Percentiles rank a stretch among this genome's conserved stretches.
Evolutionary conservation across 2,797 vertebrate species (phyloP).

Genomic region (Pristis pectinata): DNA sequence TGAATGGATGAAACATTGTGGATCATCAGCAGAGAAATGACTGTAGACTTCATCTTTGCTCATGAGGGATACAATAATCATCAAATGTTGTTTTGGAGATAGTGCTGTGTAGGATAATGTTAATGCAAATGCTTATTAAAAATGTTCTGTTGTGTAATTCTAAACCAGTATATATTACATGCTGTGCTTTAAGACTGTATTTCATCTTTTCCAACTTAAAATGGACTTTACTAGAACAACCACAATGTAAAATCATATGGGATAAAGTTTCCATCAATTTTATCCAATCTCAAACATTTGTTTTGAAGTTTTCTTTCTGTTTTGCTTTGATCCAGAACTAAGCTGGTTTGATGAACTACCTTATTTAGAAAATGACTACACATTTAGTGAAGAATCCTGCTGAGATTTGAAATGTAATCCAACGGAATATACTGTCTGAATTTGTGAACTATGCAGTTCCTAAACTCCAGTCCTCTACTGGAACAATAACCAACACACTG

Average conservation of each 20-base stretch:
- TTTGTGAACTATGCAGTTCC: background rate
- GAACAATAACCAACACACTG: background rate
- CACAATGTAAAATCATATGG: background rate
- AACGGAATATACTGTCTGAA: background rate
- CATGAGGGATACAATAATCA: background rate
- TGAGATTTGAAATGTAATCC: background rate
- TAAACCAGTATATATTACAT: background rate
- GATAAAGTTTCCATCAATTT: background rate
- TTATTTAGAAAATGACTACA: background rate
- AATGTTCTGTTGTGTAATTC: background rate
- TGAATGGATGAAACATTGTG: background rate
- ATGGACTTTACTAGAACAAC: background rate
- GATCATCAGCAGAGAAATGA: background rate
- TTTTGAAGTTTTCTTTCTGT: background rate
- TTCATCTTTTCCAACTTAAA: background rate
- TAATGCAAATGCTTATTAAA: background rate
- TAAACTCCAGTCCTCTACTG: background rate
- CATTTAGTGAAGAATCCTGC: background rate
- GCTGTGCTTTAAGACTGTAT: background rate
- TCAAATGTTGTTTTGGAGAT: background rate
- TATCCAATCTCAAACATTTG: background rate
- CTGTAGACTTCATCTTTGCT: background rate
- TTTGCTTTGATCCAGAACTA: background rate
- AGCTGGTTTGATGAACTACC: background rate
- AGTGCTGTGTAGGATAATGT: background rate